phyloP scores from a whole-genome alignment of 2,113 vertebrate species.

The Baryphthengus martii region DNA sequence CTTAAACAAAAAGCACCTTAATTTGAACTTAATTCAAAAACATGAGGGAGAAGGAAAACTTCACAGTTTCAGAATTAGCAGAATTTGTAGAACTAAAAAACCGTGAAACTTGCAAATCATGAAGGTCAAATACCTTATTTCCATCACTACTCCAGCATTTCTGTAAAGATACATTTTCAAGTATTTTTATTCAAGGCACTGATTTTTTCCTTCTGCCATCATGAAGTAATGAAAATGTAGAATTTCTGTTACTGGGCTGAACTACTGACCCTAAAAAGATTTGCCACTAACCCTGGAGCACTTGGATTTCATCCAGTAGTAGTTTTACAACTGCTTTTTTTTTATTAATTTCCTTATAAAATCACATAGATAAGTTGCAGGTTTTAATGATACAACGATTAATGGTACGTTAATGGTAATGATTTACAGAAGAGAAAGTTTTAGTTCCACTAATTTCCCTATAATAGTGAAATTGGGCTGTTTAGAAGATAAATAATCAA shows the following conservation, averaged over 20 bases:
- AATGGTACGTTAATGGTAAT: background rate
- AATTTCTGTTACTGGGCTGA: background rate
- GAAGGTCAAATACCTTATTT: background rate
- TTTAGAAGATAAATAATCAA: background rate
- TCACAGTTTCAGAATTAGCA: constrained; percentile 3
- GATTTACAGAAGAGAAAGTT: background rate
- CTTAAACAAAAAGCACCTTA: background rate
- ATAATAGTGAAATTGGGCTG: background rate
- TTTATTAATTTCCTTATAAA: background rate
- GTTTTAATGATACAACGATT: background rate
- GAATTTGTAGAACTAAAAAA: background rate
- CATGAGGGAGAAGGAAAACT: background rate
- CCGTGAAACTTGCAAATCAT: background rate
- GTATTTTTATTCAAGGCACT: constrained; percentile 45
- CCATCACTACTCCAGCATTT: background rate
- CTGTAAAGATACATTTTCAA: background rate
- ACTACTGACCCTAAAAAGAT: background rate
- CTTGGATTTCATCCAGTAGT: background rate
- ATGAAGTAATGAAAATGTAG: background rate
- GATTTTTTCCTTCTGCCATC: background rate
- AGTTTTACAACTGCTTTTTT: background rate
- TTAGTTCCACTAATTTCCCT: background rate
- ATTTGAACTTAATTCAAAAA: background rate
- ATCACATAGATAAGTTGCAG: background rate
- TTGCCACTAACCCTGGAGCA: background rate